Percentiles rank a stretch among this genome's conserved stretches.
These are phyloP conservation scores for Amblyopsis rosae DNA, from an alignment of 2,113 vertebrate genomes.

Conservation along the genomic window DNA sequence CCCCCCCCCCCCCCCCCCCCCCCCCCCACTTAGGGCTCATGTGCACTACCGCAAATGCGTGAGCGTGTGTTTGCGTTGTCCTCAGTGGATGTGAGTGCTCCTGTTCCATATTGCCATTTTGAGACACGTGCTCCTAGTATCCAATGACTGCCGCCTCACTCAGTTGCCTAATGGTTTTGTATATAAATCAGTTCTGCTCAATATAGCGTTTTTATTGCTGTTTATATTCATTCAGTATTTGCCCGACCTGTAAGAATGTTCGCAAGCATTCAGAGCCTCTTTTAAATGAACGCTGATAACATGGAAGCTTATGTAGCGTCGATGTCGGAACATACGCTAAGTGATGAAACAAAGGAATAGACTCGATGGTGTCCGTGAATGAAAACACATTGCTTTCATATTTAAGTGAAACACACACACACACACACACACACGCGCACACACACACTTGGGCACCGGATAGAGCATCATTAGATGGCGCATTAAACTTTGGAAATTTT, in stretches of 20 bases:
- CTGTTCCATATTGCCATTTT: not conserved
- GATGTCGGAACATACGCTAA: conserved; percentile 5
- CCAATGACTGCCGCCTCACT: no score
- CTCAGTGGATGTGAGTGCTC: not conserved
- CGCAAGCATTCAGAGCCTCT: not conserved
- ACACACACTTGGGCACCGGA: not conserved
- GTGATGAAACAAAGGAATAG: conserved; percentile 8
- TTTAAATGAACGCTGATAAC: conserved; percentile 1
- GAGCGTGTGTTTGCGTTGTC: not conserved
- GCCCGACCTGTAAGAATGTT: not conserved
- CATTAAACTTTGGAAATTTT: conserved; percentile 68
- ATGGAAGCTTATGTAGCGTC: conserved; percentile 2
- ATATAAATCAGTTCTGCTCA: no score
- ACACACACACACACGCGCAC: not conserved
- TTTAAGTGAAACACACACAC: not conserved
- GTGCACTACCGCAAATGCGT: no score
- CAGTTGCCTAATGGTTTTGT: no score
- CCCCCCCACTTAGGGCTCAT: no score
- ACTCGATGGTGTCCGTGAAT: conserved; percentile 32
- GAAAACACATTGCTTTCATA: conserved; percentile 41
- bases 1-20: no score
- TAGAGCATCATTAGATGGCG: conserved; percentile 49
- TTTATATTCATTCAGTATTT: not conserved
- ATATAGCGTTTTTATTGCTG: no score
- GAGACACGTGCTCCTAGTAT: conserved; percentile 1